Percentiles rank a stretch among this genome's conserved stretches.
phyloP scores from a whole-genome alignment of 2,113 vertebrate genomes.

The Arenaria interpres region DNA sequence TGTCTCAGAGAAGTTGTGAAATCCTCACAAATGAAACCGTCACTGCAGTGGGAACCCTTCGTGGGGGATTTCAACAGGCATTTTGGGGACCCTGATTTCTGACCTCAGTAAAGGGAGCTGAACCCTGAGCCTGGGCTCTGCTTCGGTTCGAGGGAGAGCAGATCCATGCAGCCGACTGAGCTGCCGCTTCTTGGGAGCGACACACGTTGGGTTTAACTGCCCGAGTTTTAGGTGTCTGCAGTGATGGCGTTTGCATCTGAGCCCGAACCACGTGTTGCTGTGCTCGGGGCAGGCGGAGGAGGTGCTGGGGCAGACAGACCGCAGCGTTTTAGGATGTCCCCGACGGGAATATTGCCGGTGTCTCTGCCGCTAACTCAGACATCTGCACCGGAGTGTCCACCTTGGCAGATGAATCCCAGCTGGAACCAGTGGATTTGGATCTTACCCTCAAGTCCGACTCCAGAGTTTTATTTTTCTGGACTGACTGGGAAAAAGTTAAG shows the following conservation, averaged over 20 bases:
- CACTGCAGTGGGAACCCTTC: not conserved
- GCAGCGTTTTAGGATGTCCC: not conserved
- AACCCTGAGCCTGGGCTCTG: not conserved
- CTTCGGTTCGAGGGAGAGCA: not conserved
- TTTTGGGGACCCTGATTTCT: not conserved
- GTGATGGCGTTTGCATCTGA: not conserved
- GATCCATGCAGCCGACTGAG: not conserved
- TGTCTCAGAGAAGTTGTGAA: not conserved
- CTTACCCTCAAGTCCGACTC: not conserved
- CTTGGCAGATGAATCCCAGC: not conserved
- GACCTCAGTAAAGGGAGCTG: not conserved
- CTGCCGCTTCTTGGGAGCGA: not conserved
- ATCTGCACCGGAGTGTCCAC: not conserved
- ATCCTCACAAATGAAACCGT: not conserved
- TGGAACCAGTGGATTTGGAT: not conserved
- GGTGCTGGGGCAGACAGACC: not conserved
- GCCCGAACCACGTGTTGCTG: accelerated
- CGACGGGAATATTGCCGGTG: not conserved
- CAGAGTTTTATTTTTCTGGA: not conserved
- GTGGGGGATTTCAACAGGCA: accelerated
- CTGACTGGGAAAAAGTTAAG: not conserved
- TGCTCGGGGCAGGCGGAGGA: not conserved
- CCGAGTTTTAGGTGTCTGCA: not conserved
- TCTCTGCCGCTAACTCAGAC: not conserved
- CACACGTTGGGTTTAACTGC: accelerated